These are phyloP conservation scores for Corythucha ciliata DNA, from an alignment of 2,888 invertebrate species.

Conservation along the genomic window DNA sequence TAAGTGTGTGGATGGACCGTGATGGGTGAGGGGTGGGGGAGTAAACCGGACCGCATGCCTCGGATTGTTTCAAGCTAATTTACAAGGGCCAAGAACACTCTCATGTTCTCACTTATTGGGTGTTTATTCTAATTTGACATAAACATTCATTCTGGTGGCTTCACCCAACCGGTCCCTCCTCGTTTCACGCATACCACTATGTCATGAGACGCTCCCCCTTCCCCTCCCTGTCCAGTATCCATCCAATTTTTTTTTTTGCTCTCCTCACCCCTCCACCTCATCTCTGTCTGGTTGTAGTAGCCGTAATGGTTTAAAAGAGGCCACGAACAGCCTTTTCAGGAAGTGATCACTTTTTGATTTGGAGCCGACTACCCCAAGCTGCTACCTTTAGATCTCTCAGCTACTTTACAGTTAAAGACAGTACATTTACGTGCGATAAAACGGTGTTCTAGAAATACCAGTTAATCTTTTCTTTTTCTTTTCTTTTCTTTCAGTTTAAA, in stretches of 20 bases:
- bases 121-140: constrained; percentile 28
- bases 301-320: not conserved
- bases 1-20: not conserved
- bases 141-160: constrained; percentile 26
- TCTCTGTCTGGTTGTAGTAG: not conserved
- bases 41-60: constrained; percentile 23
- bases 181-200: not conserved
- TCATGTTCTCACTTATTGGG: constrained; percentile 27
- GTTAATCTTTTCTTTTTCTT: no score
- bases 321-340: no score
- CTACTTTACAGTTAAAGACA: no score
- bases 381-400: no score
- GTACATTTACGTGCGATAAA: no score
- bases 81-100: constrained; percentile 25
- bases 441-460: no score
- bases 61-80: constrained; percentile 26
- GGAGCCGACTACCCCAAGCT: no score
- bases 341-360: no score
- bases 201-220: constrained; percentile 1
- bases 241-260: constrained; percentile 3
- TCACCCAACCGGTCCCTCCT: constrained; percentile 17
- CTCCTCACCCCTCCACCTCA: not conserved
- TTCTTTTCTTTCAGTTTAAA: no score
- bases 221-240: not conserved
- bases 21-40: not conserved